A percentile compares a stretch with the other conserved stretches of the same genome.
Conservation (phyloP, 2,113 vertebrate species). For the Ageneiosus marmoratus region DNA sequence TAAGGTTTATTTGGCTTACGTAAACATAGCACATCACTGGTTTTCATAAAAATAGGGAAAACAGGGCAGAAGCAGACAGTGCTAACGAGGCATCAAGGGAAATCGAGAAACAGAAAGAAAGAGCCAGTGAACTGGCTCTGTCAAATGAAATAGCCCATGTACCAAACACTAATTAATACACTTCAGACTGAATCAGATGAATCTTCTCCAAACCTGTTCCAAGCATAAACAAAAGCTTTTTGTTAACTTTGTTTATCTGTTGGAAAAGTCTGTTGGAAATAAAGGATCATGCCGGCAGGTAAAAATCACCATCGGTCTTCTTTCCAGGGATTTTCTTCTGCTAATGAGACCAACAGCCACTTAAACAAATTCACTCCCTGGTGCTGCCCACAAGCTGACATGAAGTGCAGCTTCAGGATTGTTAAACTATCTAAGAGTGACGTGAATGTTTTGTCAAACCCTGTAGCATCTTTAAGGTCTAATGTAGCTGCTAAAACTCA, state of each 20-base stretch:
- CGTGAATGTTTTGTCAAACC: neutral
- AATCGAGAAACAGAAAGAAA: neutral
- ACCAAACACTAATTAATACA: neutral
- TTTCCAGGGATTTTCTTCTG: neutral
- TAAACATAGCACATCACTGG: constrained; percentile 53
- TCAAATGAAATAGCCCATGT: neutral
- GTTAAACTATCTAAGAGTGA: neutral
- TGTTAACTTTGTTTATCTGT: neutral
- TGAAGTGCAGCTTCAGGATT: neutral
- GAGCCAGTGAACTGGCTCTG: too few relatives aligned
- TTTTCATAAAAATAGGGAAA: constrained; percentile 41
- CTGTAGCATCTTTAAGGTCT: too few relatives aligned
- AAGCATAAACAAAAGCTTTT: neutral
- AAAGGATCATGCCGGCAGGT: neutral
- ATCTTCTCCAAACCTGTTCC: neutral
- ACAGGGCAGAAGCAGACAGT: constrained; percentile 41
- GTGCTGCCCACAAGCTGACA: neutral
- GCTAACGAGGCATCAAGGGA: constrained; percentile 57
- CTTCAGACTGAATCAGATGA: neutral
- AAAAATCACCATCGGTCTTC: neutral
- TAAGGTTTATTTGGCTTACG: constrained; percentile 49
- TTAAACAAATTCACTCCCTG: neutral
- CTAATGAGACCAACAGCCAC: neutral
- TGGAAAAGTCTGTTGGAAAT: neutral
- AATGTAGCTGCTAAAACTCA: neutral